Evolutionary conservation across 2,888 invertebrate genomes (phyloP), one percentile per base, ranked within the genome.

Genomic region (Augiades crinisus): DNA sequence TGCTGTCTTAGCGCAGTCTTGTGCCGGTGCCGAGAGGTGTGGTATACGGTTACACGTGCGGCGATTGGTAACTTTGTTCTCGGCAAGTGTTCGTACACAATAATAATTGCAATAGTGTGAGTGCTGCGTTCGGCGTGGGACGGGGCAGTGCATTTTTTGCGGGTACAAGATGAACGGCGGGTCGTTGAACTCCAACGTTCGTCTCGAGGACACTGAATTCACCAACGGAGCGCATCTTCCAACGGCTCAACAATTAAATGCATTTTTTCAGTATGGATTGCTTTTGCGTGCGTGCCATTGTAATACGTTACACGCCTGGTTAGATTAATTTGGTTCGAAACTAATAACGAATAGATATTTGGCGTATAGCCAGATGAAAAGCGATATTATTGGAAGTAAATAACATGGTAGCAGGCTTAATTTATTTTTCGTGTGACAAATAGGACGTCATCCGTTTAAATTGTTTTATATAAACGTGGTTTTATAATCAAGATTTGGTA

Each of bases 141-240:
- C 78, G 86, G 75, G 77, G 72, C 86, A 82, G 70, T 89, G 86
- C 87, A 89, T 86, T 89, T 89, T 89, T 89, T 89, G 87, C 84
- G 77, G 72, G 68, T 74, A 67, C 65, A 74, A 85, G 81, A 87
- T 81, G 85, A 83, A 81, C 80, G 78, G 72, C 64, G 73, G 84
- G 79, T 81, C 81, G 67, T 73, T 79, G 86, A 88, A 81, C 88
- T 71, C 70, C 63, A 69, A 68, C 67, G 76, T 71, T 70, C 71
- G 80, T 78, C 83, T 81, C 79, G 67, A 66, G 66, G 77, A 75
- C 74, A 70, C 79, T 75, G 71, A 84, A 85, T 75, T 83, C 72
- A 75, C 80, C 78, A 80, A 68, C 81, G 70, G 61, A 80, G 77
- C 84, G 81, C 81, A 78, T 80, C 81, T 78, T 78, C 63, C 64